These are phyloP conservation scores for Crotalus horridus DNA, from an alignment of 2,113 vertebrate genomes.

Conservation along the genomic window DNA sequence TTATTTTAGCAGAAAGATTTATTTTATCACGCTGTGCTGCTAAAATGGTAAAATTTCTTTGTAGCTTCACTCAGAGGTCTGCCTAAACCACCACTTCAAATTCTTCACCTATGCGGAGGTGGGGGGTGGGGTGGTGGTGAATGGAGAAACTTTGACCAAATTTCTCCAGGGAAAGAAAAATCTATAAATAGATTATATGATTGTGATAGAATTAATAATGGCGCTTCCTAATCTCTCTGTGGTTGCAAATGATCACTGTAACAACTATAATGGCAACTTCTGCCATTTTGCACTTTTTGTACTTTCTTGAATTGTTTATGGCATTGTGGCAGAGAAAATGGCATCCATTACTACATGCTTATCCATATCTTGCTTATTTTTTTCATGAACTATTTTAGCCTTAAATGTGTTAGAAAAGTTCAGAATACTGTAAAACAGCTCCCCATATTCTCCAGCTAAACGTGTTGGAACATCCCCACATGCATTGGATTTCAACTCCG, in stretches of 20 bases:
- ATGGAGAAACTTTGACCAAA: background rate
- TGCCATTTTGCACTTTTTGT: background rate
- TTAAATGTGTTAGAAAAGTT: background rate
- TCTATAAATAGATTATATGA: background rate
- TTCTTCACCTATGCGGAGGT: background rate
- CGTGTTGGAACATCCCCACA: background rate
- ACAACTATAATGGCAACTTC: background rate
- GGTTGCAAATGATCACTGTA: background rate
- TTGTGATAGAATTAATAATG: background rate
- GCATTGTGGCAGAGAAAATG: background rate
- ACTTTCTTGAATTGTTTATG: background rate
- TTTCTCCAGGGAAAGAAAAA: background rate
- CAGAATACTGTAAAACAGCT: background rate
- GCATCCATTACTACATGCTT: background rate
- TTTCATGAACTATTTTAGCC: background rate
- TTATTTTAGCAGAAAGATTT: slow-evolving; percentile 34
- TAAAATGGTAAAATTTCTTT: slow-evolving; percentile 42
- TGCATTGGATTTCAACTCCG: background rate
- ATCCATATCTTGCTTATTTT: background rate
- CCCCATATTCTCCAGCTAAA: background rate
- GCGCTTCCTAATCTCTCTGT: background rate
- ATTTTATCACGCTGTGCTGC: slow-evolving; percentile 52
- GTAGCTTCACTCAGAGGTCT: background rate
- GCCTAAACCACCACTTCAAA: background rate
- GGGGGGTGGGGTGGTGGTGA: background rate